These are phyloP conservation scores for Drosophila pallidifrons DNA, from an alignment of 1,140 invertebrate species.

Conservation along the genomic window DNA sequence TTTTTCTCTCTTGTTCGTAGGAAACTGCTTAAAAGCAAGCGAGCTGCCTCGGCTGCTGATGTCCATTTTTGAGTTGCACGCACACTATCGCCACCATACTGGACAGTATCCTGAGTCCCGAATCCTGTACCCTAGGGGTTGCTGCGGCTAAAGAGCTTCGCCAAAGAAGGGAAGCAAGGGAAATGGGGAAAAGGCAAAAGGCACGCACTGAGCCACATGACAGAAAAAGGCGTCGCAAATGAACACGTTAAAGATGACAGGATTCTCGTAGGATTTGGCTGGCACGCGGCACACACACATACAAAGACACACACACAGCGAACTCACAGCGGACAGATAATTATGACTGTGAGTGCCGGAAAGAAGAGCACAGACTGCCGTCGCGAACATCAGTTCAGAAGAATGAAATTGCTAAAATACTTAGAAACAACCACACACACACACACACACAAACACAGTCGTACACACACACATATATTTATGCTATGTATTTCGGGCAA, in stretches of 20 bases:
- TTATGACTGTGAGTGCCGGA: conserved; percentile 19
- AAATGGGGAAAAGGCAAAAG: background rate
- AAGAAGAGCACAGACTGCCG: background rate
- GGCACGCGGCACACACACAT: background rate
- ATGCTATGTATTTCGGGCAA: conserved; percentile 5
- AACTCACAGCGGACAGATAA: conserved; percentile 9
- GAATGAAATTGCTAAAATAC: conserved; percentile 17
- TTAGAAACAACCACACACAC: background rate
- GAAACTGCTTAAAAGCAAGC: background rate
- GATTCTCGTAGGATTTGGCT: conserved; percentile 46
- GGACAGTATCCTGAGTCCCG: background rate
- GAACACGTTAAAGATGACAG: conserved; percentile 76
- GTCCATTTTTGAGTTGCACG: conserved; percentile 1
- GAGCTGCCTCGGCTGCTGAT: background rate
- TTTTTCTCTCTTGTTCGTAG: background rate
- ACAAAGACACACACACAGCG: background rate
- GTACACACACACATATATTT: background rate
- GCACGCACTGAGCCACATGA: conserved; percentile 36
- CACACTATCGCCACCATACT: background rate
- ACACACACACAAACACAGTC: background rate
- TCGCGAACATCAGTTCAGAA: background rate
- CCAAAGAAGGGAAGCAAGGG: too few species aligned
- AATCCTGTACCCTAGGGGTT: background rate
- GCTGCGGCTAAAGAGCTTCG: conserved; percentile 9
- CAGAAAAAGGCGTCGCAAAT: conserved; percentile 62